Base-by-base conservation (phyloP, 2,888 invertebrate genomes). In the Temnothorax ravouxi region DNA sequence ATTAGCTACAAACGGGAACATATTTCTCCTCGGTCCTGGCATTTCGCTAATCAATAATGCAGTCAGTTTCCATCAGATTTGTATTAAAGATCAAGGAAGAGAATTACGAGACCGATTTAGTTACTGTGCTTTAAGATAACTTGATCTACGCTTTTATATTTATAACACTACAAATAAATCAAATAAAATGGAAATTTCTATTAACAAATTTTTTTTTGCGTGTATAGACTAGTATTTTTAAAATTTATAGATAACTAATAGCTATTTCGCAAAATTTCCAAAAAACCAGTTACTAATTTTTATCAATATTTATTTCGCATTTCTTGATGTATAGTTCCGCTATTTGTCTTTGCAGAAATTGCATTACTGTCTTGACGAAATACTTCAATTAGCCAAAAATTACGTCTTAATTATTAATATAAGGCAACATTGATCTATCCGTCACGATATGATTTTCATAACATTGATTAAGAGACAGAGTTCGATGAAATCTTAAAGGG, bases 401-500 rank as follows among this genome's bases (percentile, higher is more conserved):
- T 62, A 67, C 9, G 18, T 81, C 62, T 74, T 62, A 76, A 72
- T 77, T 62, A 61, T 29, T 29, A 29, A 29, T 29, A 29, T 21
- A n/a, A 34, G 13, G 11, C 1, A n/a, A 81, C 11, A 11, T 62
- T 13, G 13, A 25, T 25, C 15, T 56, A 25, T 56, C 25, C 13
- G 1, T 56, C 56, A 5, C 15, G 29, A 59, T 44, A 44, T 21
- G 44, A 13, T 47, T 62, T 41, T 47, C 62, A 61, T 25, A 79
- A 83, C 47, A 76, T 38, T 66, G 79, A 83, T 83, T 64, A 47
- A 83, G 76, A 76, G 44, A 83, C 59, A 38, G 44, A 61, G 59
- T 56, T 21, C 79, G 83, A 76, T 66, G 83, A 83, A 77, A 79
- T 83, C 83, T 79, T 56, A 29, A 64, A 64, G 44, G 44, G 62